A percentile compares a stretch with the other conserved stretches of the same genome.
phyloP scores from a whole-genome alignment of 2,888 invertebrate species.

The Nemotelus pantherinus region DNA sequence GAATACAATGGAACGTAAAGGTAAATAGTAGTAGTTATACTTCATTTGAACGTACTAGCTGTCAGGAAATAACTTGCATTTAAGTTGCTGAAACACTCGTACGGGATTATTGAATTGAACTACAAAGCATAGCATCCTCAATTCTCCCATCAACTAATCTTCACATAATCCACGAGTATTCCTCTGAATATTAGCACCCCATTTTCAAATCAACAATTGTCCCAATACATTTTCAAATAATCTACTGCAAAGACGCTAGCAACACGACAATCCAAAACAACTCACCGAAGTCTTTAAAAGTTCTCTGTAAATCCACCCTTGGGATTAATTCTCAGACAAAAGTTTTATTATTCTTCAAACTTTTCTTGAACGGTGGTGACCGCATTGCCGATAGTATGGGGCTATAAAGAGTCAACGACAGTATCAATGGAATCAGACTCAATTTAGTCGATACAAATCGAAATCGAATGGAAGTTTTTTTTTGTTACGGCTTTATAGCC shows the following conservation, averaged over 20 bases:
- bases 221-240: slow-evolving; percentile 1
- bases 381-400: not conserved
- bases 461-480: slow-evolving; percentile 30
- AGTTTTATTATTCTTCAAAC: slow-evolving; percentile 30
- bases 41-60: too few species aligned
- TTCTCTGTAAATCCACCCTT: slow-evolving; percentile 26
- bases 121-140: too few species aligned
- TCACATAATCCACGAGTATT: too few species aligned
- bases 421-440: slow-evolving; percentile 12
- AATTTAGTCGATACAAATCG: slow-evolving; percentile 39
- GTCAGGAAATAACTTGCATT: too few species aligned
- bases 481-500: slow-evolving; percentile 34
- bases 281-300: slow-evolving; percentile 35
- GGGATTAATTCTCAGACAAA: slow-evolving; percentile 41
- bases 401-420: slow-evolving; percentile 9
- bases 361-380: not conserved
- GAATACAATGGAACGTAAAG: too few species aligned
- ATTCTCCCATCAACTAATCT: too few species aligned
- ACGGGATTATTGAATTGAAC: too few species aligned
- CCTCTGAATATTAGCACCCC: not conserved
- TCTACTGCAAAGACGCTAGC: slow-evolving; percentile 18
- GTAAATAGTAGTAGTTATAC: too few species aligned
- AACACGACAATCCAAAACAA: slow-evolving; percentile 4
- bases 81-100: too few species aligned
- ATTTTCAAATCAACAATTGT: slow-evolving; percentile 22